Percentiles rank a stretch among this genome's conserved stretches.
Evolutionary conservation across 2,113 vertebrate species (phyloP).

Genomic region (Neoarius graeffei): DNA sequence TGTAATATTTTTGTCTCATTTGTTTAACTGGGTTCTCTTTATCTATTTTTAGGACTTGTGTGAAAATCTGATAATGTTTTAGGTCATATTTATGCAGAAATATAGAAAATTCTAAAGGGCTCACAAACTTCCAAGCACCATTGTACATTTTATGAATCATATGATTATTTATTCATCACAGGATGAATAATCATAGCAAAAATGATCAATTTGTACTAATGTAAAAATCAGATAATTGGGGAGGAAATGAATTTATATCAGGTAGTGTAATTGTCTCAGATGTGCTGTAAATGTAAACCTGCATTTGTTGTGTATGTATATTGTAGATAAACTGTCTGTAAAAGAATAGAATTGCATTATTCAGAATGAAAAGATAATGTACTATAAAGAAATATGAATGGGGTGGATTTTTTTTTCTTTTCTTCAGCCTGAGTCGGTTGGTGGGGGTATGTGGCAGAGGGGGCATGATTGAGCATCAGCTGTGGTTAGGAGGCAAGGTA

Average conservation of each 20-base stretch:
- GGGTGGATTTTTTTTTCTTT: neutral
- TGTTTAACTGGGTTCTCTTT: too few relatives aligned
- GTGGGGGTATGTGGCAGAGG: too few relatives aligned
- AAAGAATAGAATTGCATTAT: neutral
- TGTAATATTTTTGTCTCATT: too few relatives aligned
- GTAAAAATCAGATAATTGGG: constrained; percentile 1
- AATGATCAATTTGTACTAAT: neutral
- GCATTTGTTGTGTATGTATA: neutral
- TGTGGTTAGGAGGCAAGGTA: too few relatives aligned
- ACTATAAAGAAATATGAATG: neutral
- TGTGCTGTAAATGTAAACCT: neutral
- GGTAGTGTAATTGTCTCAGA: constrained; percentile 22
- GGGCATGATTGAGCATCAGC: too few relatives aligned
- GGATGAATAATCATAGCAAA: neutral
- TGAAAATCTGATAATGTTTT: too few relatives aligned
- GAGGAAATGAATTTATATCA: constrained; percentile 1
- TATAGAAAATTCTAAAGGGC: too few relatives aligned
- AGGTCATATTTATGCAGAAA: too few relatives aligned
- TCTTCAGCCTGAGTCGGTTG: too few relatives aligned
- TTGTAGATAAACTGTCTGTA: neutral
- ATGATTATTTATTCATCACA: neutral
- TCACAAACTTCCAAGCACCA: too few relatives aligned
- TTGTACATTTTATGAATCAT: neutral
- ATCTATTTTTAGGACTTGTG: too few relatives aligned
- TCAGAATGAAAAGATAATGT: neutral